These are phyloP conservation scores for Neotoxoptera formosana DNA, from an alignment of 1,140 invertebrate genomes.

Conservation along the genomic window DNA sequence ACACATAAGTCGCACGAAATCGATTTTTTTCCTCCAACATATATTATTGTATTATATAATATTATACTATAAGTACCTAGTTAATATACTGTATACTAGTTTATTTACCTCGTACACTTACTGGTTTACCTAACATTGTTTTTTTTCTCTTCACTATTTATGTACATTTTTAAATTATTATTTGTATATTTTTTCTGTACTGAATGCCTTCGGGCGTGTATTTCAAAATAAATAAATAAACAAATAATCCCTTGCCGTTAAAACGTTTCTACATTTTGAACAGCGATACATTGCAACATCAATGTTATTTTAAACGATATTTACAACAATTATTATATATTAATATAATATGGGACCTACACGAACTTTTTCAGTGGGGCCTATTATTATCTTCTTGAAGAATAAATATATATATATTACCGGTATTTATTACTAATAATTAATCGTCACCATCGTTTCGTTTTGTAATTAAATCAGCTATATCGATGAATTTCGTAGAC, in stretches of 20 bases:
- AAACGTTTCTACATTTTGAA: not conserved
- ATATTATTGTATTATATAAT: not conserved
- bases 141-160: too few species aligned
- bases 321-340: not conserved
- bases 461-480: conserved; percentile 8
- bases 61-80: not conserved
- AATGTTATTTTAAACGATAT: not conserved
- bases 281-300: not conserved
- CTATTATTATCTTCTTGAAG: not conserved
- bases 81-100: too few species aligned
- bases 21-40: not conserved
- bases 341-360: not conserved
- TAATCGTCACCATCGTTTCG: not conserved
- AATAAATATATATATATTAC: not conserved
- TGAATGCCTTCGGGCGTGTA: too few species aligned
- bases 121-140: too few species aligned
- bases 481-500: not conserved
- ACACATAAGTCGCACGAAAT: not conserved
- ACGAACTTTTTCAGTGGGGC: not conserved
- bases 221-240: too few species aligned
- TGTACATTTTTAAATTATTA: too few species aligned
- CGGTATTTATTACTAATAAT: not conserved
- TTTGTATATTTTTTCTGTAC: too few species aligned
- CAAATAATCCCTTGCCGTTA: too few species aligned
- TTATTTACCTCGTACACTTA: too few species aligned